Evolutionary conservation across 2,797 vertebrate genomes (phyloP), one percentile per base, ranked within the genome.

Genomic region (Takifugu ocellatus): DNA sequence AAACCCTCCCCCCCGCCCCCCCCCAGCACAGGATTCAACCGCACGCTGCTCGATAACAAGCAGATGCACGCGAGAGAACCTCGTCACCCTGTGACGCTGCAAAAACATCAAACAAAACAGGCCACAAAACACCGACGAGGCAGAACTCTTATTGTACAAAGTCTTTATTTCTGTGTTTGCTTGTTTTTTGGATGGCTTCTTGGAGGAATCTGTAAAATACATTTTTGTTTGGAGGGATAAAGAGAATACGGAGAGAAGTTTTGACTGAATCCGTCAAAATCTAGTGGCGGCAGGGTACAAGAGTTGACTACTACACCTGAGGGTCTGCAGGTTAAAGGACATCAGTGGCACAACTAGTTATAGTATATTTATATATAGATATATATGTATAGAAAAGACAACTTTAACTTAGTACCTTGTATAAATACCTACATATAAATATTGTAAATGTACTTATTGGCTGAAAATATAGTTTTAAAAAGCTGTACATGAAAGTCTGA

Each of bases 361-460:
- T 50, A 61, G 65, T 73, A 74, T 83, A 57, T 61, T 83, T 68
- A 72, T 14, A 39, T 14, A 39, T 39, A 2, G 2, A 33, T 10
- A 33, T 10, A 10, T 33, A 33, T 39, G 10, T 14, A 39, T 39
- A 67, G 72, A 70, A 68, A 60, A 75, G 59, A n/a, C 56, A 61
- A 61, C 76, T 77, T 87, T 87, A 89, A 90, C 88, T 90, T 90
- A 89, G 79, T 84, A 85, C 76, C 79, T 85, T 61, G 78, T 85
- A 84, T 88, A 87, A 86, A 92, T 90, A 90, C 84, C 82, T 88
- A 87, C 71, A 90, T 88, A 92, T 94, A 94, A 95, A 94, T 92
- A 94, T 93, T 92, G 92, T 87, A 86, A 84, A 90, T 88, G 88
- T 89, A 89, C 84, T 89, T 85, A 77, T 77, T 81, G 85, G 85